Evolutionary conservation across 2,113 vertebrate species (phyloP).

Genomic region (Oncorhynchus kisutch): DNA sequence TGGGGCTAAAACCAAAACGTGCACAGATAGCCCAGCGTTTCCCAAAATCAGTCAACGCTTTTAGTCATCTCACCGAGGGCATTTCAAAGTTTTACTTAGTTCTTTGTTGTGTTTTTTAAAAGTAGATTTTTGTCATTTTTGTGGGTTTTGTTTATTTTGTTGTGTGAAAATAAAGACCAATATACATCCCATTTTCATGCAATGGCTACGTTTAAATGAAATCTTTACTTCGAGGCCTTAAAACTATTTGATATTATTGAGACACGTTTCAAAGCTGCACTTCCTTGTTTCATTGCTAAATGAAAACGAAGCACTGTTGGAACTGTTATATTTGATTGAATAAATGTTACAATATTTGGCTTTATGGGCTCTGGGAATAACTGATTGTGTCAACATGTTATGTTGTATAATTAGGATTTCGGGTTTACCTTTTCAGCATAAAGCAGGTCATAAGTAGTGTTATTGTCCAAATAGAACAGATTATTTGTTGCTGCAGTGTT

Average conservation of each 20-base stretch:
- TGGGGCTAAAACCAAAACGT: too few relatives aligned
- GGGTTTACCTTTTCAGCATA: neutral
- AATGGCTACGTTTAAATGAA: neutral
- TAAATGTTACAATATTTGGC: neutral
- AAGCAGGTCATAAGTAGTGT: too few relatives aligned
- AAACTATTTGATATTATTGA: neutral
- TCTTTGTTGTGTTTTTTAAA: neutral
- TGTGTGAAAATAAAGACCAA: neutral
- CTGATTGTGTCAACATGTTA: neutral
- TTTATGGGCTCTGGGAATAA: slow-evolving; percentile 1
- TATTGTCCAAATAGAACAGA: too few relatives aligned
- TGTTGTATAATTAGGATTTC: neutral
- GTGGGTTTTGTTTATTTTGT: neutral
- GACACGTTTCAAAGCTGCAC: neutral
- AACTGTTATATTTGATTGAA: neutral
- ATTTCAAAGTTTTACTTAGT: neutral
- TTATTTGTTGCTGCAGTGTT: neutral
- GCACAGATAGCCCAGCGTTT: too few relatives aligned
- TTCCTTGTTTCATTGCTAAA: slow-evolving; percentile 15
- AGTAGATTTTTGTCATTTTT: neutral
- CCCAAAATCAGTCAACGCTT: neutral
- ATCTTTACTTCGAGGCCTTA: neutral
- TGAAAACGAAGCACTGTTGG: slow-evolving; percentile 17
- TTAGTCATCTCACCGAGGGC: neutral
- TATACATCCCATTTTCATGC: neutral